Evolutionary conservation across 1,140 invertebrate species (phyloP).

Genomic region (Zaprionus inermis): DNA sequence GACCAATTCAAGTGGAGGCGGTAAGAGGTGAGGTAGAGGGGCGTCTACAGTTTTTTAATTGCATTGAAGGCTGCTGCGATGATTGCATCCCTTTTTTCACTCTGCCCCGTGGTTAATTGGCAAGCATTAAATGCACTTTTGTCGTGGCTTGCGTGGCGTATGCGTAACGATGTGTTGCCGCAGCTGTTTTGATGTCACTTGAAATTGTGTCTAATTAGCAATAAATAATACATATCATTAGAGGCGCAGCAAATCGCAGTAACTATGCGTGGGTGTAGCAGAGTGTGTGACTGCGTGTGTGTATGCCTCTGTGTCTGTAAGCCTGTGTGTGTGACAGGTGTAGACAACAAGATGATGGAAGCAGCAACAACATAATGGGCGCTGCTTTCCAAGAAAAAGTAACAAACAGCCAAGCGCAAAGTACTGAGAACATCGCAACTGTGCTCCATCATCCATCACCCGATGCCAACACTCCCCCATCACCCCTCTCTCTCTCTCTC

Average conservation of each 20-base stretch:
- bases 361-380: slow-evolving; percentile 27
- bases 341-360: slow-evolving; percentile 6
- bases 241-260: slow-evolving; percentile 23
- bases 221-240: slow-evolving; percentile 35
- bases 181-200: slow-evolving; percentile 13
- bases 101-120: slow-evolving; percentile 17
- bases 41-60: slow-evolving; percentile 23
- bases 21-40: not conserved
- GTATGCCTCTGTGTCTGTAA: too few species aligned
- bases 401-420: slow-evolving; percentile 49
- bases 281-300: not conserved
- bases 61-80: slow-evolving; percentile 18
- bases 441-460: slow-evolving; percentile 15
- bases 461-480: not conserved
- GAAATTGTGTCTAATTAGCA: slow-evolving; percentile 41
- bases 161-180: slow-evolving; percentile 14
- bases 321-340: slow-evolving; percentile 4
- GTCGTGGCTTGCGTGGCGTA: slow-evolving; percentile 18
- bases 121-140: slow-evolving; percentile 43
- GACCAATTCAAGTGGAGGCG: not conserved
- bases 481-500: not conserved
- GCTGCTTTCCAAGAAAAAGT: slow-evolving; percentile 63
- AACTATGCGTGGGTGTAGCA: slow-evolving; percentile 4
- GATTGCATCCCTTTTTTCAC: not conserved
- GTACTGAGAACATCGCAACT: slow-evolving; percentile 7